These are phyloP conservation scores for Lophius piscatorius DNA, from an alignment of 2,113 vertebrate genomes.

Conservation along the genomic window DNA sequence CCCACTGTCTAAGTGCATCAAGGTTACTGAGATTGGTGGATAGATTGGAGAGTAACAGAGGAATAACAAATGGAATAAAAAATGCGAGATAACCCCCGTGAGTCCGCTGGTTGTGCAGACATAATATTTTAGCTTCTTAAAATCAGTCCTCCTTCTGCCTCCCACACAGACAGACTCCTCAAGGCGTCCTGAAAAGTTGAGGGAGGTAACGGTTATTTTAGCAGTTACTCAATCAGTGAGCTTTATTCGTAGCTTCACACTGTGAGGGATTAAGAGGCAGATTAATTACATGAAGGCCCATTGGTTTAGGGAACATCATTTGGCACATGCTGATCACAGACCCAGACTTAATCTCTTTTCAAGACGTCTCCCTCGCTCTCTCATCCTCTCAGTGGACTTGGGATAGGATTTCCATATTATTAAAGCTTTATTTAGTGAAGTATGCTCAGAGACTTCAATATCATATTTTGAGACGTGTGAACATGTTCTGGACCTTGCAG, in stretches of 20 bases:
- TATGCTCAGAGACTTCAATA: slow-evolving; percentile 3
- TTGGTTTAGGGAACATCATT: slow-evolving; percentile 36
- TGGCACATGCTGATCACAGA: slow-evolving; percentile 37
- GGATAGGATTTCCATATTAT: background rate
- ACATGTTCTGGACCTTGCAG: slow-evolving; percentile 1
- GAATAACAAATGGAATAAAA: slow-evolving; percentile 69
- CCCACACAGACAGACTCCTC: slow-evolving; percentile 19
- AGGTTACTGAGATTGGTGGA: slow-evolving; percentile 49
- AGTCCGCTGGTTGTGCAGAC: slow-evolving; percentile 34
- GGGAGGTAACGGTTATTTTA: slow-evolving; percentile 3
- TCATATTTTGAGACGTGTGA: slow-evolving; percentile 12
- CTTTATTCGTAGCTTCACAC: slow-evolving; percentile 20
- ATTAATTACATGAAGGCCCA: slow-evolving; percentile 45
- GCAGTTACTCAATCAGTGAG: slow-evolving; percentile 11
- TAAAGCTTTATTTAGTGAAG: slow-evolving; percentile 6
- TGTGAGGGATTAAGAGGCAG: slow-evolving; percentile 43
- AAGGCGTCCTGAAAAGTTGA: slow-evolving; percentile 12
- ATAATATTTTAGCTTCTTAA: slow-evolving; percentile 50
- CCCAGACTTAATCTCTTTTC: slow-evolving; percentile 13
- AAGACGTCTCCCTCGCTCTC: slow-evolving; percentile 16
- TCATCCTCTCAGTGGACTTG: slow-evolving; percentile 11
- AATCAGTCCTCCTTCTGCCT: slow-evolving; percentile 37
- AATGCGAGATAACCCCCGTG: slow-evolving; percentile 46
- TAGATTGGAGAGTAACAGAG: slow-evolving; percentile 26
- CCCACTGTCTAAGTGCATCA: slow-evolving; percentile 45